These are phyloP conservation scores for Petrocephalus microphthalmus DNA, from an alignment of 2,113 vertebrate species.

Conservation along the genomic window DNA sequence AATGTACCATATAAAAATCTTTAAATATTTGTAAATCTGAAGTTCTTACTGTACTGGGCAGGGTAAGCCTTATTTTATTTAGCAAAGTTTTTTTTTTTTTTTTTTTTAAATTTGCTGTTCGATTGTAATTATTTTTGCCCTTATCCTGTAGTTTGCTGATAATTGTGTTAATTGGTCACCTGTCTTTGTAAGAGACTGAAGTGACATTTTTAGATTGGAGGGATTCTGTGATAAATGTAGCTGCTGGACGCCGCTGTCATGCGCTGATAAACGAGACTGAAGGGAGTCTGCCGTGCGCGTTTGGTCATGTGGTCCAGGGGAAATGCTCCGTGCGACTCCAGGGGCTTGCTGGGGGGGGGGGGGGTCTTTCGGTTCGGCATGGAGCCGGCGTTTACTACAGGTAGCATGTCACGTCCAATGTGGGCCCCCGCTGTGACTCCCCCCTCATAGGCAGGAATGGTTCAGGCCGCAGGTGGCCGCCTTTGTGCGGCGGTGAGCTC, in stretches of 20 bases:
- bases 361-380: not conserved
- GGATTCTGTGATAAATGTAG: not conserved
- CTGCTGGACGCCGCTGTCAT: not conserved
- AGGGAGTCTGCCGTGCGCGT: not conserved
- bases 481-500: not conserved
- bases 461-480: not conserved
- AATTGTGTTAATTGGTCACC: not conserved
- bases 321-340: not conserved
- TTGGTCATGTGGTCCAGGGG: not conserved
- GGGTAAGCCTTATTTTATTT: not conserved
- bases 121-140: not conserved
- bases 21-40: not conserved
- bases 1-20: not conserved
- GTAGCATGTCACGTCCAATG: not conserved
- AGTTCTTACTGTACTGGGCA: not conserved
- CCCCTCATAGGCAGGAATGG: not conserved
- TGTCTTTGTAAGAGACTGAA: constrained; percentile 2
- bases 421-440: not conserved
- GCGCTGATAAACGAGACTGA: not conserved
- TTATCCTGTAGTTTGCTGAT: not conserved
- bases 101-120: not conserved
- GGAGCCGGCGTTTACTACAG: not conserved
- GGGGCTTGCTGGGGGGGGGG: not conserved
- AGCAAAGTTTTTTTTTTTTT: not conserved
- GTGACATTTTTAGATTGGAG: not conserved